Base-by-base conservation (phyloP, 2,797 vertebrate genomes). In the Cynodonichthys magdalenae region DNA sequence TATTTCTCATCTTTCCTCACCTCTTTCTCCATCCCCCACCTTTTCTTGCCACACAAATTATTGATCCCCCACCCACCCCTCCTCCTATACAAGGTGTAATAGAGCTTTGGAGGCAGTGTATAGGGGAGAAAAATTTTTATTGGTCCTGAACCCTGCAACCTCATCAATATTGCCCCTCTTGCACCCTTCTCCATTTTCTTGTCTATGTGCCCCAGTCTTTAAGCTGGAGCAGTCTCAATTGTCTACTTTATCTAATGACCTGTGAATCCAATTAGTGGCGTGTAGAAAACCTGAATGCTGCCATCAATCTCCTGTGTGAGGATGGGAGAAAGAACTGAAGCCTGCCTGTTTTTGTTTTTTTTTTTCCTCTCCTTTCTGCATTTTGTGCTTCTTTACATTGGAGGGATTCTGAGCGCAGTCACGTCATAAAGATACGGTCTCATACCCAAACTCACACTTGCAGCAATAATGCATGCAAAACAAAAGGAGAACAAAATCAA, bases 161-260 rank as follows among this genome's bases (percentile, higher is more conserved):
- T 87, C 84, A 83, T 93, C 91, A 81, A 88, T 87, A 89, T 81
- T 62, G 58, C 68, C 74, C 66, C 64, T 69, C 80, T 83, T 53
- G 10, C 73, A 78, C 68, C 55, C 66, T 52, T 67, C 67, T 71
- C 52, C 51, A 53, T 61, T 67, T 24, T 53, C 60, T 39, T 44
- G 20, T 61, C 60, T 69, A 47, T 66, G 79, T 59, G 54, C 59
- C 59, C 65, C 59, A 68, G 69, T 82, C 75, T 85, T 80, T 76
- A 79, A 72, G 74, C 76, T 67, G 73, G 61, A 85, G 61, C 86
- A 31, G 85, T 85, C 83, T 89, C 82, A 87, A 85, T 81, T 70
- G 36, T 90, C 82, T 87, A 86, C 88, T 93, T 91, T 90, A 90
- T 92, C 85, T 92, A 92, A 93, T 89, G 89, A 90, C 86, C 86